These are phyloP conservation scores for Apamea monoglypha DNA, from an alignment of 2,888 invertebrate genomes.

Conservation along the genomic window DNA sequence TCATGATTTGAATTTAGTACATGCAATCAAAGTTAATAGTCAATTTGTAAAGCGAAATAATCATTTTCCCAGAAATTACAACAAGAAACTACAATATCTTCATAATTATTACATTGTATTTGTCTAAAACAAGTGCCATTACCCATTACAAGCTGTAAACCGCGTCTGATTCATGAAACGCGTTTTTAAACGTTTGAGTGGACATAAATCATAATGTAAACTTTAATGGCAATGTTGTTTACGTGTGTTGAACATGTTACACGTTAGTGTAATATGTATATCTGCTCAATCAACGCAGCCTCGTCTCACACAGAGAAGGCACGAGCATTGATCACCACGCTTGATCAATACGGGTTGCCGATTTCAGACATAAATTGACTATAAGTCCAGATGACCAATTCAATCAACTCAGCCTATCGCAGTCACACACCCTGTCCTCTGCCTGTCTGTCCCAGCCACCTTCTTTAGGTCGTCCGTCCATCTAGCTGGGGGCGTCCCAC, in stretches of 20 bases:
- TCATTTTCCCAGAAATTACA: not conserved
- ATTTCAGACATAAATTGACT: too few species aligned
- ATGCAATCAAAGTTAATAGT: not conserved
- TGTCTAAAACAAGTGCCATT: not conserved
- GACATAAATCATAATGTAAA: constrained; percentile 14
- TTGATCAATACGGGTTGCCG: too few species aligned
- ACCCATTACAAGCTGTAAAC: not conserved
- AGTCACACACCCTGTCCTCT: too few species aligned
- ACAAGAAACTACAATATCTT: not conserved
- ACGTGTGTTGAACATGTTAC: not conserved
- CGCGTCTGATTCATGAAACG: constrained; percentile 2
- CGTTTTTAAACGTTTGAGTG: constrained; percentile 23
- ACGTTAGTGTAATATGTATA: not conserved
- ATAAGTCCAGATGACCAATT: too few species aligned
- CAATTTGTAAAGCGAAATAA: not conserved
- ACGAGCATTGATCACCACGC: too few species aligned
- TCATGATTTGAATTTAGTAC: not conserved
- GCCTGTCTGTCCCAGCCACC: too few species aligned
- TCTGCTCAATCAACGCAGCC: too few species aligned
- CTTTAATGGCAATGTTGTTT: not conserved
- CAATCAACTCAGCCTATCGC: too few species aligned
- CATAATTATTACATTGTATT: not conserved
- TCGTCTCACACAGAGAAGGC: too few species aligned
- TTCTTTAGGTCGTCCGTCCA: too few species aligned
- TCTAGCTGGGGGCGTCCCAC: too few species aligned